These are phyloP conservation scores for Genyomyrus donnyi DNA, from an alignment of 2,113 vertebrate genomes.

Conservation along the genomic window DNA sequence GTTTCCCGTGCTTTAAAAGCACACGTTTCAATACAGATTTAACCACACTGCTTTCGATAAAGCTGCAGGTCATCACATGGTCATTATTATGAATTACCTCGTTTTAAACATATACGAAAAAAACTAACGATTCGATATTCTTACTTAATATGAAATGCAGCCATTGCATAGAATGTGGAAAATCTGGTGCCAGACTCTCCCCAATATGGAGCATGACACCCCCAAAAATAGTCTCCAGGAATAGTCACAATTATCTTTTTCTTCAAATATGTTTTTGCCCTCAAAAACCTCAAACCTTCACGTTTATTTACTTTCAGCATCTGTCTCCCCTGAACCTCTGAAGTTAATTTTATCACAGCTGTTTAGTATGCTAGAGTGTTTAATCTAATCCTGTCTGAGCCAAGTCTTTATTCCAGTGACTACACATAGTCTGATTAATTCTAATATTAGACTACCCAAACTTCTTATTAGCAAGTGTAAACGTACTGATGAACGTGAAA, in stretches of 20 bases:
- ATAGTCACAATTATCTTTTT: not conserved
- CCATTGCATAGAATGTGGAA: not conserved
- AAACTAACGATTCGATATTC: not conserved
- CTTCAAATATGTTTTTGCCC: not conserved
- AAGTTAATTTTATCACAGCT: constrained; percentile 6
- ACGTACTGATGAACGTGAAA: not conserved
- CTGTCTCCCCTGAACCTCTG: not conserved
- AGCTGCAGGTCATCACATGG: not conserved
- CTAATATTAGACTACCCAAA: constrained; percentile 8
- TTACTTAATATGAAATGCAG: not conserved
- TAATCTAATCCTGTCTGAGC: constrained; percentile 16
- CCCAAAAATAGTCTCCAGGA: not conserved
- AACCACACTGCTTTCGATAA: not conserved
- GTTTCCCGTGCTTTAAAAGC: not conserved
- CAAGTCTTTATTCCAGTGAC: not conserved
- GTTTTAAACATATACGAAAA: not conserved
- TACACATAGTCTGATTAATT: constrained; percentile 17
- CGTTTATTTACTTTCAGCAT: not conserved
- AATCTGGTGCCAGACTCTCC: not conserved
- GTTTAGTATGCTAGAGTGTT: not conserved
- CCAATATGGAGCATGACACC: not conserved
- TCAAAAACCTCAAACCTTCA: not conserved
- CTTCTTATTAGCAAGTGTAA: constrained; percentile 8
- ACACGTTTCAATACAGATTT: not conserved
- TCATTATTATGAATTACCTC: not conserved